phyloP scores from a whole-genome alignment of 2,888 invertebrate species.

The Sphaerophoria rueppellii region DNA sequence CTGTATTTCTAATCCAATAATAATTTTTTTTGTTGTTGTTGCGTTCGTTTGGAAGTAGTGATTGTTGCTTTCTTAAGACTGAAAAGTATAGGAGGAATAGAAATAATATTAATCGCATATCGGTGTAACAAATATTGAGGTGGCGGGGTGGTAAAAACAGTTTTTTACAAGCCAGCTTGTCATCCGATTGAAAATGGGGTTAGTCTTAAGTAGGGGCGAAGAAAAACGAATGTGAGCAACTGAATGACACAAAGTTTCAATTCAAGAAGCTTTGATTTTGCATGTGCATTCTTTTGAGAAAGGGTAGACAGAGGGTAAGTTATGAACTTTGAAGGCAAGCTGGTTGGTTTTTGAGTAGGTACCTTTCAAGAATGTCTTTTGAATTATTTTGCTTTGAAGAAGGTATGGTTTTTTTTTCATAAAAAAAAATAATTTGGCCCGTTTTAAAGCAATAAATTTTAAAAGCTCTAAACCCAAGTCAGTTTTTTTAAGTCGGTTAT shows the following conservation, averaged over 20 bases:
- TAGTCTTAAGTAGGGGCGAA: constrained; percentile 36
- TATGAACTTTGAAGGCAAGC: too few species aligned
- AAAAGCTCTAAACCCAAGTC: too few species aligned
- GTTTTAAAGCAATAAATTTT: too few species aligned
- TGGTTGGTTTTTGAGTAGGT: too few species aligned
- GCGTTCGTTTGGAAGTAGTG: not conserved
- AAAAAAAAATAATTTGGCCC: too few species aligned
- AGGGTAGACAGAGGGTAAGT: not conserved
- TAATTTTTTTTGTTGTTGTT: constrained; percentile 53
- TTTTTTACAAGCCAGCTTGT: constrained; percentile 37
- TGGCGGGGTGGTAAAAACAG: constrained; percentile 5
- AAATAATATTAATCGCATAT: constrained; percentile 47
- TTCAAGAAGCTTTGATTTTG: constrained; percentile 45
- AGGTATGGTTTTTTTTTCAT: too few species aligned
- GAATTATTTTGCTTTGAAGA: too few species aligned
- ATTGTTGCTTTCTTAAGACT: constrained; percentile 17
- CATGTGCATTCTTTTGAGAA: constrained; percentile 11
- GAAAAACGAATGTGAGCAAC: constrained; percentile 13
- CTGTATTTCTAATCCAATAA: constrained; percentile 76
- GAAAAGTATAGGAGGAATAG: constrained; percentile 21
- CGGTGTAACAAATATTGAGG: not conserved
- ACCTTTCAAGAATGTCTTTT: too few species aligned
- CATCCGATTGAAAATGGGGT: constrained; percentile 54
- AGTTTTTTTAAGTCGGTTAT: too few species aligned
- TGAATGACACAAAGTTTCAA: constrained; percentile 29